These are phyloP conservation scores for Cantharis nigra DNA, from an alignment of 2,888 invertebrate genomes.

Conservation along the genomic window DNA sequence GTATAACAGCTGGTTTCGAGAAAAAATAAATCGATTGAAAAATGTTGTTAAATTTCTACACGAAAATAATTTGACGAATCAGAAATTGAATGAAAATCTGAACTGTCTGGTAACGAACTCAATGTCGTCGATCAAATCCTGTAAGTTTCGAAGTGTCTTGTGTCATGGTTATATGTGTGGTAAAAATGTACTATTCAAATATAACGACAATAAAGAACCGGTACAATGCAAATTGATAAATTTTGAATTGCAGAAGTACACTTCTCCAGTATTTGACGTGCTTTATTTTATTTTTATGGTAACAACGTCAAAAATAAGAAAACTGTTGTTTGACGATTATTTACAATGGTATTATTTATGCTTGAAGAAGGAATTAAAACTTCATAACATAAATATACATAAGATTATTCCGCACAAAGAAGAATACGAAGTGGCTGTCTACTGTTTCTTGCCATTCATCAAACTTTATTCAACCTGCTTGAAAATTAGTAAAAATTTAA, in stretches of 20 bases:
- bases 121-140: background rate
- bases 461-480: background rate
- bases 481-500: background rate
- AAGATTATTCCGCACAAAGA: slow-evolving; percentile 6
- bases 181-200: background rate
- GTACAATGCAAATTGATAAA: slow-evolving; percentile 16
- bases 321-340: slow-evolving; percentile 7
- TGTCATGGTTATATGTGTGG: background rate
- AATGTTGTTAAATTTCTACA: background rate
- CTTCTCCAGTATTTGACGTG: slow-evolving; percentile 16
- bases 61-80: background rate
- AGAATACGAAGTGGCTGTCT: background rate
- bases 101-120: background rate
- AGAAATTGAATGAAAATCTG: background rate
- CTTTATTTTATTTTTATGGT: background rate
- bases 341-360: slow-evolving; percentile 3
- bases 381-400: slow-evolving; percentile 1
- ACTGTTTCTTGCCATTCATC: background rate
- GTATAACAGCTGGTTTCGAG: background rate
- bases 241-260: slow-evolving; percentile 23
- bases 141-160: background rate
- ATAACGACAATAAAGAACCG: background rate
- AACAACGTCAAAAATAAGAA: background rate
- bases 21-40: background rate
- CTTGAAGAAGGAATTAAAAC: background rate